Base-by-base conservation (phyloP, 2,888 invertebrate species). In the Eueremaeus valkanovi region DNA sequence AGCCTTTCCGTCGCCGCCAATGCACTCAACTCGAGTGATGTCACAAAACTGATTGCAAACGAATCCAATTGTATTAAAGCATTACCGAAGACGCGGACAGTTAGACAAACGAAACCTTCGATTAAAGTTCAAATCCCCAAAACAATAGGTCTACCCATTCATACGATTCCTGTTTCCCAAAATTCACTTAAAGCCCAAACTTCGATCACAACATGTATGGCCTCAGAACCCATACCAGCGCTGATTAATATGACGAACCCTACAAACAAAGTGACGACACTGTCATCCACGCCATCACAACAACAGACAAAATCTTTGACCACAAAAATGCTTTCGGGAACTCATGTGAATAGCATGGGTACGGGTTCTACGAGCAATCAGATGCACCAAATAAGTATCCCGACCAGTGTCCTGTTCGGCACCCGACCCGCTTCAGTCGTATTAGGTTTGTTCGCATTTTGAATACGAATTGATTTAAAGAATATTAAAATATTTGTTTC, bases 301-400 rank as follows among this genome's bases (percentile, higher is more conserved):
- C 63, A 36, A 63, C 63, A 63, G 33, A 18, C 63, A n/a, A 63
- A 33, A 63, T n/a, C 63, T n/a, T n/a, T 33, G 31, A 31, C 63
- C 16, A n/a, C n/a, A n/a, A 33, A 33, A 58, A 58, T 58, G 3
- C 24, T 58, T 13, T 58, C 58, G 1, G 31, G 58, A 11, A 3
- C 58, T 58, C 58, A 58, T 6, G 5, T 33, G 36, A 63, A 63
- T 18, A 63, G 1, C 5, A 33, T n/a, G n/a, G 63, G 63, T 18
- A 63, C 33, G 6, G 5, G 33, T 3, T 63, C 31, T 33, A 27
- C 63, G 9, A 29, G 29, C 1, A 58, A 36, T 73, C 29, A 29
- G n/a, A 51, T 31, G 21, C 51, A 51, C 29, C 73, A 73, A 21
- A 73, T 73, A 1, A 73, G 55, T 55, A 73, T 73, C 9, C 73